Conservation (phyloP, 2,888 invertebrate species). For the Oxycera nigricornis region DNA sequence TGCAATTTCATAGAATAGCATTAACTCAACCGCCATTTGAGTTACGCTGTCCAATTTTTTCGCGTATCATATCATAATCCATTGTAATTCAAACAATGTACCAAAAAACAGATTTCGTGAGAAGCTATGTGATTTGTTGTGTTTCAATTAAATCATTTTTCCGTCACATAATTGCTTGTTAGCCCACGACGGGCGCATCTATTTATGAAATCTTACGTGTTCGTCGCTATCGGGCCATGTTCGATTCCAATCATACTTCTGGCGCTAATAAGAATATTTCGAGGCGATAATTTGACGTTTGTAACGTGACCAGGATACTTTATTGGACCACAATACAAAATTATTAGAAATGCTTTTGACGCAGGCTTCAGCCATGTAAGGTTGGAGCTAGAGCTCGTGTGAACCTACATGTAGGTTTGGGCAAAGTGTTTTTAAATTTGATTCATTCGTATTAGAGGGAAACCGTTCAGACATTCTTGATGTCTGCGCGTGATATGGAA, state of each 20-base stretch:
- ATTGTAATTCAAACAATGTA: background rate
- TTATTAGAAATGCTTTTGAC: constrained; percentile 14
- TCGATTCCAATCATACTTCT: constrained; percentile 1
- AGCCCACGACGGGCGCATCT: constrained; percentile 30
- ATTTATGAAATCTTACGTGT: constrained; percentile 37
- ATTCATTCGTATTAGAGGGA: background rate
- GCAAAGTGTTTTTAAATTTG: background rate
- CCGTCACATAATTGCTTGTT: constrained; percentile 35
- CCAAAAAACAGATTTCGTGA: background rate
- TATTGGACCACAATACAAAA: background rate
- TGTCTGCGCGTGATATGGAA: constrained; percentile 3
- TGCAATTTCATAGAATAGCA: too few relatives aligned
- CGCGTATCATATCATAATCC: too few relatives aligned
- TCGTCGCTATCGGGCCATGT: background rate
- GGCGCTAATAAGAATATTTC: constrained; percentile 33
- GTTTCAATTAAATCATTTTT: constrained; percentile 38
- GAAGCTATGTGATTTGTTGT: background rate
- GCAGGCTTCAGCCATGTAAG: background rate
- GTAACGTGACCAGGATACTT: constrained; percentile 26
- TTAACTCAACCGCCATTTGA: too few relatives aligned
- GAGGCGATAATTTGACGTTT: constrained; percentile 36
- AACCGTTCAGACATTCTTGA: background rate
- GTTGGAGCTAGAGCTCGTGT: background rate
- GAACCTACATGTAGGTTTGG: background rate
- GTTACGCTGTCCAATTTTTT: too few relatives aligned